These are phyloP conservation scores for Sturmia bella DNA, from an alignment of 2,888 invertebrate genomes.

Conservation along the genomic window DNA sequence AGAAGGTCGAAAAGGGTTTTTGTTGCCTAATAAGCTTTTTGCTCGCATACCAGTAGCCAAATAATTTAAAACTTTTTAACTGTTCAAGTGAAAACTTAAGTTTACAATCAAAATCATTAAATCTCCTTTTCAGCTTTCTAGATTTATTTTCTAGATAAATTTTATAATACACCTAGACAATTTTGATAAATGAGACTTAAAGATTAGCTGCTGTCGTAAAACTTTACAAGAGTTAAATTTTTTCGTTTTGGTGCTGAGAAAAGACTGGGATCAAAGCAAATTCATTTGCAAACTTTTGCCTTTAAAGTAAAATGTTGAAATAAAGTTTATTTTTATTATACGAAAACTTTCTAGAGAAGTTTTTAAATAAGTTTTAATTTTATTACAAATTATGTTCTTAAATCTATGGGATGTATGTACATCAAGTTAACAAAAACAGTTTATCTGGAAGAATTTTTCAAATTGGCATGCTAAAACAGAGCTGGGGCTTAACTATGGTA, in stretches of 20 bases:
- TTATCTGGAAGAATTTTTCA: no score
- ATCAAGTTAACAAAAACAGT: no score
- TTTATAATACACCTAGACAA: conserved; percentile 35
- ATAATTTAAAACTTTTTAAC: conserved; percentile 42
- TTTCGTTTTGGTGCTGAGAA: not conserved
- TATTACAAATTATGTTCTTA: no score
- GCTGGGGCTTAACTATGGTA: no score
- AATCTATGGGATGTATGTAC: no score
- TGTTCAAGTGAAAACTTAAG: conserved; percentile 48
- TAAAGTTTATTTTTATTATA: no score
- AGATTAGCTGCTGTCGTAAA: conserved; percentile 56
- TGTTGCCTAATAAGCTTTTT: conserved; percentile 54
- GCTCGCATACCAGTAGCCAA: not conserved
- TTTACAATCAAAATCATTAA: conserved; percentile 38
- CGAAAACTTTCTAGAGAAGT: no score
- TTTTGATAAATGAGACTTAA: conserved; percentile 65
- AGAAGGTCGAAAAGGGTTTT: conserved; percentile 55
- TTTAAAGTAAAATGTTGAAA: no score
- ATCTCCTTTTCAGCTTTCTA: conserved; percentile 29
- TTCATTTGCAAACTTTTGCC: conserved; percentile 39
- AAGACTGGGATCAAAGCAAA: conserved; percentile 38
- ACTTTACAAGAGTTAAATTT: no score
- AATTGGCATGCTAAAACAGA: no score
- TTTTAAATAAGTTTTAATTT: no score
- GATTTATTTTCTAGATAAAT: conserved; percentile 28